phyloP scores from a whole-genome alignment of 2,797 vertebrate species.

The Pterois miles region DNA sequence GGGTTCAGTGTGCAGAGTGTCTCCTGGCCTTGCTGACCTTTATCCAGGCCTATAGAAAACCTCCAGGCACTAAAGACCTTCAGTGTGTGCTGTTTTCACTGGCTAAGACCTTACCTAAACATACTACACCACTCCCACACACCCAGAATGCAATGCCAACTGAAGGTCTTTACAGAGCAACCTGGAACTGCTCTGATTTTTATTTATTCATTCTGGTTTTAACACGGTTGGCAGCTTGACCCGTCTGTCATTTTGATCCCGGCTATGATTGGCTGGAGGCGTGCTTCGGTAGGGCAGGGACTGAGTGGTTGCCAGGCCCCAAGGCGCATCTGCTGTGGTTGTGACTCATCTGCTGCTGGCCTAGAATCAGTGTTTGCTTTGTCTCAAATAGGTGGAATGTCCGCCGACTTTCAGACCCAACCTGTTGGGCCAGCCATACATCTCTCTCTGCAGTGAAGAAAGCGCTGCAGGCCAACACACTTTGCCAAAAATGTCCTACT shows the following conservation, averaged over 20 bases:
- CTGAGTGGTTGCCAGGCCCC: slow-evolving; percentile 50
- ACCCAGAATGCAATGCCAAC: slow-evolving; percentile 39
- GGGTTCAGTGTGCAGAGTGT: slow-evolving; percentile 57
- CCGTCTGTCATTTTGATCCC: slow-evolving; percentile 24
- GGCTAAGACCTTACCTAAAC: slow-evolving; percentile 77
- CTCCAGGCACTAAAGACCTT: slow-evolving; percentile 53
- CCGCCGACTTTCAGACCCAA: slow-evolving; percentile 67
- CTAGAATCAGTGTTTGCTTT: slow-evolving; percentile 67
- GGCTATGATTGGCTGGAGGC: slow-evolving; percentile 40
- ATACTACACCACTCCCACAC: slow-evolving; percentile 58
- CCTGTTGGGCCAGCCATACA: slow-evolving; percentile 58
- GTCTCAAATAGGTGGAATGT: slow-evolving; percentile 71
- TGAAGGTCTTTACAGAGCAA: slow-evolving; percentile 18
- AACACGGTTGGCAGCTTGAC: slow-evolving; percentile 12
- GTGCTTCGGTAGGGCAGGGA: neutral
- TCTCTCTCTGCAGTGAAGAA: neutral
- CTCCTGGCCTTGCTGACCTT: slow-evolving; percentile 67
- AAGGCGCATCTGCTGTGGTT: slow-evolving; percentile 58
- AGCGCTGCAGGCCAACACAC: neutral
- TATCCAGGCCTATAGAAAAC: slow-evolving; percentile 56
- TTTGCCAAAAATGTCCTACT: neutral
- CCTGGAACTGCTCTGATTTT: slow-evolving; percentile 31
- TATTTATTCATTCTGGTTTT: slow-evolving; percentile 16
- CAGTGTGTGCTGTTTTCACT: slow-evolving; percentile 67
- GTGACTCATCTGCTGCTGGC: slow-evolving; percentile 69